A percentile compares a stretch with the other conserved stretches of the same genome.
Evolutionary conservation across 2,888 invertebrate genomes (phyloP).

Genomic region (Dynastes tityus): DNA sequence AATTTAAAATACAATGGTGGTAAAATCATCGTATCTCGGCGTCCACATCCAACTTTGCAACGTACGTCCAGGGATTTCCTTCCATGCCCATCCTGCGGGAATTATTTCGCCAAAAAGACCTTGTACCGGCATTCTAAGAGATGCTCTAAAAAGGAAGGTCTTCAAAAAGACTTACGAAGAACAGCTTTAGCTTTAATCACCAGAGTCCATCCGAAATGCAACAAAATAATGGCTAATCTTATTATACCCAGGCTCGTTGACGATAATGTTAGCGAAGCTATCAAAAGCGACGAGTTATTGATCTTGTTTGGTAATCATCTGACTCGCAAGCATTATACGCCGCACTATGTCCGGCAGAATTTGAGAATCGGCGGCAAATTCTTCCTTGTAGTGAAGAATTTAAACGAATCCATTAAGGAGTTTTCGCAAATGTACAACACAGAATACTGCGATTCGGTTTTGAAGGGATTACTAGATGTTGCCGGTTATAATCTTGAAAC

Average conservation of each 20-base stretch:
- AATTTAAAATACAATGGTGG: constrained; percentile 22
- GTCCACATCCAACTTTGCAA: constrained; percentile 13
- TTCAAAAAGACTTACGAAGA: constrained; percentile 10
- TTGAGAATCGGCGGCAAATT: constrained; percentile 23
- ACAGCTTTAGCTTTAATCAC: constrained; percentile 16
- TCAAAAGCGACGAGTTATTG: constrained; percentile 28
- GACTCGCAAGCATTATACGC: constrained; percentile 14
- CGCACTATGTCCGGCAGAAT: constrained; percentile 31
- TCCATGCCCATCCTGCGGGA: constrained; percentile 20
- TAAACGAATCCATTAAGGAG: not conserved
- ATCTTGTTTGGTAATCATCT: constrained; percentile 30
- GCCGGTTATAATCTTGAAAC: constrained; percentile 10
- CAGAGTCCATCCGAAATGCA: constrained; percentile 23
- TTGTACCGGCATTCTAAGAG: constrained; percentile 29
- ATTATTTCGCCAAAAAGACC: constrained; percentile 40
- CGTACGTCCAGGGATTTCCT: constrained; percentile 25
- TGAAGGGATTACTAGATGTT: not conserved
- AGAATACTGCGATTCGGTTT: constrained; percentile 1
- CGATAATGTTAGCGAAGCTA: constrained; percentile 27
- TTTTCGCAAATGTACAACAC: constrained; percentile 11
- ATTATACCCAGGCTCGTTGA: constrained; percentile 29
- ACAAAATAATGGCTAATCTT: constrained; percentile 31
- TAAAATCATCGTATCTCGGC: constrained; percentile 28
- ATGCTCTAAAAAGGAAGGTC: constrained; percentile 20
- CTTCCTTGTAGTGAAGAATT: not conserved